Conservation (phyloP, 1,140 invertebrate species). For the Meloidogyne hapla region DNA sequence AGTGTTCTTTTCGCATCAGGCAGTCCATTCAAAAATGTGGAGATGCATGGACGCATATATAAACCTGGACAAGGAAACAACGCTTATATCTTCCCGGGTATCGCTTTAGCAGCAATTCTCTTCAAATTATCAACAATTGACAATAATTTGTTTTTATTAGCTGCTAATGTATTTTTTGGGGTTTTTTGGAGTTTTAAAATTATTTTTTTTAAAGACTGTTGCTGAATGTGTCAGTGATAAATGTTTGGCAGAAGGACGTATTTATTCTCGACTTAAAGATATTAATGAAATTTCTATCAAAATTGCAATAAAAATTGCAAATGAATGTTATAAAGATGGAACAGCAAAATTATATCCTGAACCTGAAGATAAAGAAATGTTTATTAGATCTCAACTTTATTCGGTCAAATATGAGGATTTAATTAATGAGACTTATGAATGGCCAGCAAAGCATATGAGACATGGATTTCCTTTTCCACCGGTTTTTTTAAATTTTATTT, state of each 20-base stretch:
- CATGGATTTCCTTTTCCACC: constrained; percentile 58
- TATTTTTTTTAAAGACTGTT: constrained; percentile 70
- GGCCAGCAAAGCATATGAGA: constrained; percentile 65
- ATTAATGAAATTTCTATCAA: constrained; percentile 83
- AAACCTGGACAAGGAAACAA: constrained; percentile 92
- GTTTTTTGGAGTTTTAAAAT: background rate
- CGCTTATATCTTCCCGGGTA: constrained; percentile 90
- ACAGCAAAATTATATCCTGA: constrained; percentile 68
- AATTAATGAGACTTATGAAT: constrained; percentile 67
- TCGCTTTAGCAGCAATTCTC: constrained; percentile 79
- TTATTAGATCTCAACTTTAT: constrained; percentile 67
- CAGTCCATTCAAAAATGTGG: constrained; percentile 82
- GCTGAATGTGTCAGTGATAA: constrained; percentile 79
- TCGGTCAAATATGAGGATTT: constrained; percentile 68
- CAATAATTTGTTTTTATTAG: constrained; percentile 84
- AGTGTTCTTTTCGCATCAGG: constrained; percentile 85
- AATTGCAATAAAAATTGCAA: constrained; percentile 80
- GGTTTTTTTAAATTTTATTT: constrained; percentile 6
- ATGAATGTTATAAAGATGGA: constrained; percentile 78
- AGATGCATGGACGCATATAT: constrained; percentile 76
- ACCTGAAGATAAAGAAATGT: constrained; percentile 68
- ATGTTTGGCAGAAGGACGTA: constrained; percentile 80
- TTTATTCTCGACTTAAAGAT: constrained; percentile 87
- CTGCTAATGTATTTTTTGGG: constrained; percentile 72
- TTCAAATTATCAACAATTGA: constrained; percentile 80